phyloP scores from a whole-genome alignment of 1,140 invertebrate species.

The Nylanderia fulva region DNA sequence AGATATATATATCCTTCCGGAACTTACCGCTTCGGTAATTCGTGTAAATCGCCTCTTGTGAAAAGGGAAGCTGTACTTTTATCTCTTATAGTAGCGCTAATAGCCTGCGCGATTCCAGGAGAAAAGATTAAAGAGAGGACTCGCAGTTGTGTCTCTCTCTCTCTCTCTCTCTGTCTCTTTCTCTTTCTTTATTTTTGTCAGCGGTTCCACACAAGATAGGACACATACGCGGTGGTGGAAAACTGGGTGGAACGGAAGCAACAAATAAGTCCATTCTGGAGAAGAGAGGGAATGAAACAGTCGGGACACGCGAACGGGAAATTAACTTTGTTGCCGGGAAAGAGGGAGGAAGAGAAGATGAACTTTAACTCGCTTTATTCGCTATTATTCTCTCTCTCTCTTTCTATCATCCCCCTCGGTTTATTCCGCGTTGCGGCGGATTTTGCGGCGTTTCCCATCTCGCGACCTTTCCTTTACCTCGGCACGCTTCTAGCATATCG shows the following conservation, averaged over 20 bases:
- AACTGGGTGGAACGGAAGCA: constrained; percentile 46
- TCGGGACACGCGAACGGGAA: constrained; percentile 60
- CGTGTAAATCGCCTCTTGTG: constrained; percentile 27
- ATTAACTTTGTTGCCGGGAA: constrained; percentile 48
- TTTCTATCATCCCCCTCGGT: not conserved
- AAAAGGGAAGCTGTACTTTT: constrained; percentile 10
- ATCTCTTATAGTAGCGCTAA: constrained; percentile 8
- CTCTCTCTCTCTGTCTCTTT: not conserved
- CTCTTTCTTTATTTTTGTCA: not conserved
- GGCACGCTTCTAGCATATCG: constrained; percentile 36
- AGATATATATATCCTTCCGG: constrained; percentile 3
- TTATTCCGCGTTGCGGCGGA: constrained; percentile 23
- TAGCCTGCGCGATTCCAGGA: constrained; percentile 7
- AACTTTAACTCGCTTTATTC: constrained; percentile 66
- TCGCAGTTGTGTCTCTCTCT: not conserved
- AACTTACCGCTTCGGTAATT: constrained; percentile 44
- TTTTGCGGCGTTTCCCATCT: constrained; percentile 40
- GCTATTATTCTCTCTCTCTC: constrained; percentile 35
- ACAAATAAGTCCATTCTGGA: constrained; percentile 47
- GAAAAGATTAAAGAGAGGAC: not conserved
- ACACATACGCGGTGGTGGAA: not conserved
- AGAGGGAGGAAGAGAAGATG: not conserved
- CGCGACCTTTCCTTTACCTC: constrained; percentile 30
- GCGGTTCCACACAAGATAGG: constrained; percentile 7
- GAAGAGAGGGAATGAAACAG: constrained; percentile 49